Evolutionary conservation across 2,888 invertebrate genomes (phyloP).

Genomic region (Gisinianus flammeolus): DNA sequence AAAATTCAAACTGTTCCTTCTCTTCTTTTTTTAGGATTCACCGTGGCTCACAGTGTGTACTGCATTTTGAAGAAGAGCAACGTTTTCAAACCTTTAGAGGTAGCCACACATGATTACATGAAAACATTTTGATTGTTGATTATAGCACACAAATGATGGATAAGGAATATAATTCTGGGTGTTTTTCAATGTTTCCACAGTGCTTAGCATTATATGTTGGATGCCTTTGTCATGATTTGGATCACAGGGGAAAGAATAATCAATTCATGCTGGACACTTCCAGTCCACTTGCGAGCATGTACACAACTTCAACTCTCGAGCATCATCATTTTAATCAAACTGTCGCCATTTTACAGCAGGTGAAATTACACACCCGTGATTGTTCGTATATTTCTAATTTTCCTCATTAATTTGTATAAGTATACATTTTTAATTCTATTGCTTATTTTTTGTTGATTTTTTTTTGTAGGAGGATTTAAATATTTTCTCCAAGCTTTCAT

Average conservation of each 20-base stretch:
- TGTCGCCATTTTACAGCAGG: conserved; percentile 81
- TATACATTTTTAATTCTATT: neutral
- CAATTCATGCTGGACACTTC: conserved; percentile 83
- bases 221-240: conserved; percentile 82
- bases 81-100: conserved; percentile 69
- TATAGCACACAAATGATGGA: no score
- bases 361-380: conserved; percentile 58
- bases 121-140: neutral
- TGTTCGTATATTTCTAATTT: neutral
- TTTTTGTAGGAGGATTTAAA: conserved; percentile 80
- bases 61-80: conserved; percentile 71
- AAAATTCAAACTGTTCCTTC: no score
- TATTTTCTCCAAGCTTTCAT: conserved; percentile 75
- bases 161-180: neutral
- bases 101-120: conserved; percentile 59
- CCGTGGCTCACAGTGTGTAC: conserved; percentile 84
- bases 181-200: conserved; percentile 9
- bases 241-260: conserved; percentile 90
- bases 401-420: neutral
- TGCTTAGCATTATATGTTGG: conserved; percentile 71
- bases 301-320: conserved; percentile 80
- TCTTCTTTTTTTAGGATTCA: no score
- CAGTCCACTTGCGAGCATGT: conserved; percentile 82
- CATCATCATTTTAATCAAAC: conserved; percentile 90
- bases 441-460: neutral